Evolutionary conservation across 2,113 vertebrate genomes (phyloP).

Genomic region (Sorex araneus): DNA sequence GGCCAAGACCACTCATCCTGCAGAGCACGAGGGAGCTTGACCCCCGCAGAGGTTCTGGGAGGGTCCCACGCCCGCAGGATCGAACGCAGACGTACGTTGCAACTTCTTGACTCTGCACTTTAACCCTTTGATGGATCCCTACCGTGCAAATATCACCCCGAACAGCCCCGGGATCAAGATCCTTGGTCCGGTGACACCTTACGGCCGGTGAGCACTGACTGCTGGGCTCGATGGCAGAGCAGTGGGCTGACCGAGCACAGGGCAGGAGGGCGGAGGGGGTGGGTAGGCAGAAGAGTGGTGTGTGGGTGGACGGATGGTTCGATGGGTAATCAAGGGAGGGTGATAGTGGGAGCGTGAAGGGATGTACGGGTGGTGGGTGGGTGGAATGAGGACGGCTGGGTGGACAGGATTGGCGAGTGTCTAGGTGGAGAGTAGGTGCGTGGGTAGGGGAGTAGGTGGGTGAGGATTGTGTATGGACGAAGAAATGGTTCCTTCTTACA

Average conservation of each 20-base stretch:
- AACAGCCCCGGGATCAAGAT: rapidly evolving
- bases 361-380: background rate
- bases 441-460: no score
- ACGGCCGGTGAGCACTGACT: background rate
- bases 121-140: rapidly evolving
- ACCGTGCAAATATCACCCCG: background rate
- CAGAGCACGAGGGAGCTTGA: background rate
- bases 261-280: background rate
- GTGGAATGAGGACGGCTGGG: no score
- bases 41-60: background rate
- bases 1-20: background rate
- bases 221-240: background rate
- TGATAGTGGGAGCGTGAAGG: no score
- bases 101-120: rapidly evolving
- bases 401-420: no score
- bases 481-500: background rate
- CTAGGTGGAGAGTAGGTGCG: no score
- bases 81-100: no score
- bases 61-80: no score
- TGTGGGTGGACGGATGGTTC: no score
- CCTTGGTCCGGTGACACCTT: no score
- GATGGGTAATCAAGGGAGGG: background rate
- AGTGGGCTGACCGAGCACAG: no score
- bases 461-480: background rate
- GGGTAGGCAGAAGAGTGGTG: no score